Conservation (phyloP, 2,797 vertebrate genomes). For the Channa striata region DNA sequence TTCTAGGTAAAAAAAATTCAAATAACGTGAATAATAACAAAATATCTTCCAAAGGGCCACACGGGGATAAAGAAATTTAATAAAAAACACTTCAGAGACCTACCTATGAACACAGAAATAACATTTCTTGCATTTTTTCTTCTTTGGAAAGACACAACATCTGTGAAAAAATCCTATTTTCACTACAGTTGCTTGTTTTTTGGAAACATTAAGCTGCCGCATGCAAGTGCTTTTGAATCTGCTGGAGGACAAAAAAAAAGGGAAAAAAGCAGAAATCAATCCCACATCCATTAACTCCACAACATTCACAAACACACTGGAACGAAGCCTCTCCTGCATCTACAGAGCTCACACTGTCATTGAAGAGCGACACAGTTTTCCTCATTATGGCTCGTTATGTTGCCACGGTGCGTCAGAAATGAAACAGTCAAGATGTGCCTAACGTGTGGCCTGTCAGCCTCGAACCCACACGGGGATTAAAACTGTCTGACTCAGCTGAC, state of each 20-base stretch:
- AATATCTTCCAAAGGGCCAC: not conserved
- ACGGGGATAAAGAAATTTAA: not conserved
- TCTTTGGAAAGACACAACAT: not conserved
- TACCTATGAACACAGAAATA: not conserved
- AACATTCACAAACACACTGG: too few species aligned
- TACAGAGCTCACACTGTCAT: not conserved
- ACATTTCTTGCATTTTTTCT: not conserved
- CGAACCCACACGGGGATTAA: too few species aligned
- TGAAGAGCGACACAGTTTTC: too few species aligned
- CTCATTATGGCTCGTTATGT: not conserved
- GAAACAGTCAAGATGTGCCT: not conserved
- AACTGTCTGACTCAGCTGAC: not conserved
- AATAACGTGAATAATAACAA: not conserved
- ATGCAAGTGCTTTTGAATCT: not conserved
- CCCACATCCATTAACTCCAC: slow-evolving; percentile 10
- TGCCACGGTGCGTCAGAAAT: not conserved
- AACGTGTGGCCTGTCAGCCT: not conserved
- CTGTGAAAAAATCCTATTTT: too few species aligned
- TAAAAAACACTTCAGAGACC: not conserved
- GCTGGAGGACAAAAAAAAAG: not conserved
- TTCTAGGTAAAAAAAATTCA: not conserved
- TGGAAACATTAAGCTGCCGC: not conserved
- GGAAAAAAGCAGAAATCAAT: slow-evolving; percentile 4
- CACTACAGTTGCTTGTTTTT: not conserved
- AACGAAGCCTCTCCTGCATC: not conserved